Percentiles rank a stretch among this genome's conserved stretches.
These are phyloP conservation scores for Sminthurides aquaticus DNA, from an alignment of 2,888 invertebrate species.

Conservation along the genomic window DNA sequence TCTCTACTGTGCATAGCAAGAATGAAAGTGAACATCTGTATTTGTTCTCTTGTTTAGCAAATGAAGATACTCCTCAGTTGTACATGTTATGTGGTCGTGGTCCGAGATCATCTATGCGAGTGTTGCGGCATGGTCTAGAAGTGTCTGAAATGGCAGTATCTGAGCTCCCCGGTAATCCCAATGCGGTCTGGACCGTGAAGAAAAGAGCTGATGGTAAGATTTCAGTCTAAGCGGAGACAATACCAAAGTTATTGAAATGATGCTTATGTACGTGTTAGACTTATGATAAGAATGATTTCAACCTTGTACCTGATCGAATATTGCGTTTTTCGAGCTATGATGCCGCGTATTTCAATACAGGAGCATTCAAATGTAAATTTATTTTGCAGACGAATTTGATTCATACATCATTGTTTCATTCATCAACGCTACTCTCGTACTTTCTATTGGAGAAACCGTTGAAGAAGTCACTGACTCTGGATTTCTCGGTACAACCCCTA, in stretches of 20 bases:
- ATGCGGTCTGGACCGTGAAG: constrained; percentile 99
- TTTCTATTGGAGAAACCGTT: constrained; percentile 99
- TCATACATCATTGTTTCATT: constrained; percentile 99
- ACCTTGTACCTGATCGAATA: neutral
- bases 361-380: no score
- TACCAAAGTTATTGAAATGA: neutral
- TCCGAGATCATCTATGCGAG: constrained; percentile 83
- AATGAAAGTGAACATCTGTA: no score
- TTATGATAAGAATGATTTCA: constrained; percentile 9
- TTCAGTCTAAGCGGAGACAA: neutral
- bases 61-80: constrained; percentile 97
- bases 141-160: constrained; percentile 99
- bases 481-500: constrained; percentile 96
- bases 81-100: constrained; percentile 95
- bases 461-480: constrained; percentile 99
- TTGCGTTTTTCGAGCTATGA: no score
- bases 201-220: constrained; percentile 88
- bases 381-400: constrained; percentile 84
- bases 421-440: constrained; percentile 93
- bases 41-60: no score
- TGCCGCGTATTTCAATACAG: no score
- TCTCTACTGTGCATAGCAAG: no score
- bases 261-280: neutral
- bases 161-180: constrained; percentile 98
- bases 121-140: constrained; percentile 92